phyloP scores from a whole-genome alignment of 1,140 invertebrate species.

The Lanistes nyassanus region DNA sequence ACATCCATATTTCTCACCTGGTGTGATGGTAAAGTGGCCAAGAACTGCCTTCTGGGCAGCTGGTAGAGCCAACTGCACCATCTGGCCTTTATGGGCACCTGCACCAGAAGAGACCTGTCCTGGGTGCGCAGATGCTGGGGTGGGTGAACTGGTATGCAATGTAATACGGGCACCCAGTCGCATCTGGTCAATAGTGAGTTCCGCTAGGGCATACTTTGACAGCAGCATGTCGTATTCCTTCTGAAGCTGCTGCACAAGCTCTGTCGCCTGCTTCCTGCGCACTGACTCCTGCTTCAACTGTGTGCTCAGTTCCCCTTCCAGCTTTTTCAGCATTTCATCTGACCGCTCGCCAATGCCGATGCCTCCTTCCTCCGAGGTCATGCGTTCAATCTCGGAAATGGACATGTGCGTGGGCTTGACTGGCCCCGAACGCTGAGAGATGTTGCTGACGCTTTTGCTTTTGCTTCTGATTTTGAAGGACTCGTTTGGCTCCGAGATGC shows the following conservation, averaged over 20 bases:
- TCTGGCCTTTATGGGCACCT: slow-evolving; percentile 46
- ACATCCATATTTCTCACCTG: slow-evolving; percentile 2
- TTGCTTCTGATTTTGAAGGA: slow-evolving; percentile 54
- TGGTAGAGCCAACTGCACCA: slow-evolving; percentile 40
- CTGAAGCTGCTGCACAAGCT: slow-evolving; percentile 64
- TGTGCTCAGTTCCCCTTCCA: slow-evolving; percentile 48
- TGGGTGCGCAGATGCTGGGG: slow-evolving; percentile 47
- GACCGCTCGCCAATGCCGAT: slow-evolving; percentile 37
- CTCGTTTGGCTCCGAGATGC: slow-evolving; percentile 37
- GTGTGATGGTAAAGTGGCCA: slow-evolving; percentile 4
- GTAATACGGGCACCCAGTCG: slow-evolving; percentile 61
- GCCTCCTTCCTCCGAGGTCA: slow-evolving; percentile 37
- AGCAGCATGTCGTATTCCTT: slow-evolving; percentile 62
- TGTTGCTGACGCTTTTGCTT: slow-evolving; percentile 54
- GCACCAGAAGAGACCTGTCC: slow-evolving; percentile 29
- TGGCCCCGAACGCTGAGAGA: slow-evolving; percentile 40
- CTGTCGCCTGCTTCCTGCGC: slow-evolving; percentile 58
- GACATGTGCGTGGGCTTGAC: slow-evolving; percentile 56
- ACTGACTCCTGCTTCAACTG: slow-evolving; percentile 57
- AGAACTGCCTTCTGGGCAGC: slow-evolving; percentile 22
- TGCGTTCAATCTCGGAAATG: slow-evolving; percentile 40
- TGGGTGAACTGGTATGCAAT: slow-evolving; percentile 58
- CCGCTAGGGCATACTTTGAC: slow-evolving; percentile 66
- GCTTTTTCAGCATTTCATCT: slow-evolving; percentile 36
- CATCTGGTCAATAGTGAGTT: slow-evolving; percentile 66